Evolutionary conservation across 2,797 vertebrate species (phyloP), one percentile per base, ranked within the genome.

Genomic region (Bovichtus diacanthus): DNA sequence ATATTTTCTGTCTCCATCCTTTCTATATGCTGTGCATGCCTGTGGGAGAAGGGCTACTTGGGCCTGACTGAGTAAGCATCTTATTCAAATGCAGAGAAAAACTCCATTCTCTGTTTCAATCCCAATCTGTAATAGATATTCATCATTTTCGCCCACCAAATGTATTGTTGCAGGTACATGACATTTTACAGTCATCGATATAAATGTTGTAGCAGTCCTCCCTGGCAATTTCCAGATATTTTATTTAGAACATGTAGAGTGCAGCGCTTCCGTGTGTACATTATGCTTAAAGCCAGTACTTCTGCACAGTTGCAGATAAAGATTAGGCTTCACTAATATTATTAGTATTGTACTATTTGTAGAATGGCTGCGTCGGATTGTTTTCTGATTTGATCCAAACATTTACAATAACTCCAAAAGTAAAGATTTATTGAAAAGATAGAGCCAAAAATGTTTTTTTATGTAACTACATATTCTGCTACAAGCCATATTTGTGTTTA

Each of bases 1-100:
- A 80, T 73, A 74, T 83, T 62, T 70, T 55, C 39, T 72, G 58
- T 43, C 60, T 53, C 36, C 54, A 34, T 77, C 54, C 15, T 61
- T 78, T 64, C 12, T 11, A 21, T 50, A 54, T 34, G 43, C 47
- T 46, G 21, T 49, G 38, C 12, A 25, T 70, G 54, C 61, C 43
- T 70, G 54, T 83, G 67, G 60, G 77, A 73, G 79, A 77, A 53
- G 9, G 7, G 39, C 27, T 31, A 21, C 38, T 47, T 63, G 13
- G 27, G 49, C 55, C 71, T 53, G 27, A 66, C 54, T 46, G 68
- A 72, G 38, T 39, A 23, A 78, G 76, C 41, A 62, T 68, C 47
- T 61, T 58, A 76, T 81, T 83, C 44, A 66, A 77, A 53, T 36
- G 54, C 63, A 36, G 47, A 25, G 41, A 39, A 53, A 34, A 74